phyloP scores from a whole-genome alignment of 2,888 invertebrate genomes.

The Melanophora roralis region DNA sequence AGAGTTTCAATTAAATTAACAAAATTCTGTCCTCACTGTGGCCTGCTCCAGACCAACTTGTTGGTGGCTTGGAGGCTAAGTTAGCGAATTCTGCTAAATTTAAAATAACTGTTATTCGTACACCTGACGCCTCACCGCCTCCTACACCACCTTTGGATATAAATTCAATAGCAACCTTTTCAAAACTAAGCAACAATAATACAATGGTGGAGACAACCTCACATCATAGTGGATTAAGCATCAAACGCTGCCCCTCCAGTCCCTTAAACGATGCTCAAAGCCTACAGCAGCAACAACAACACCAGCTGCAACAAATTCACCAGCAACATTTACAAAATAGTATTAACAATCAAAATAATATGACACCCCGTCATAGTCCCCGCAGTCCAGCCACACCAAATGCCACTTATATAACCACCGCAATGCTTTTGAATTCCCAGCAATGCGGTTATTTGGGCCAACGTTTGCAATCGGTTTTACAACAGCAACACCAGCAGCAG shows the following conservation, averaged over 20 bases:
- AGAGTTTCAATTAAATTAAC: conserved; percentile 53
- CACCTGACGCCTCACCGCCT: conserved; percentile 72
- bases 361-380: conserved; percentile 59
- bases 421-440: conserved; percentile 77
- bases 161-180: neutral
- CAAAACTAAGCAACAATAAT: conserved; percentile 36
- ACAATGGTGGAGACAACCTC: conserved; percentile 74
- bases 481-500: conserved; percentile 70
- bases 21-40: conserved; percentile 78
- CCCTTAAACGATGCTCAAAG: conserved; percentile 65
- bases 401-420: conserved; percentile 75
- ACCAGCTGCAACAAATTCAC: conserved; percentile 57
- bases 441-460: conserved; percentile 76
- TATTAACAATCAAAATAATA: conserved; percentile 58
- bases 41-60: conserved; percentile 76
- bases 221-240: conserved; percentile 69
- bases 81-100: conserved; percentile 70
- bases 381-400: conserved; percentile 65
- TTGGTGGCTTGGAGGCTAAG: conserved; percentile 72
- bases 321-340: conserved; percentile 62
- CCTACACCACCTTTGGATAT: conserved; percentile 66
- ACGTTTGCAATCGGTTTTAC: conserved; percentile 75
- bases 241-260: conserved; percentile 72
- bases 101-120: conserved; percentile 74
- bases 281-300: conserved; percentile 66